Base-by-base conservation (phyloP, 2,113 vertebrate genomes). In the Prochilodus magdalenae region DNA sequence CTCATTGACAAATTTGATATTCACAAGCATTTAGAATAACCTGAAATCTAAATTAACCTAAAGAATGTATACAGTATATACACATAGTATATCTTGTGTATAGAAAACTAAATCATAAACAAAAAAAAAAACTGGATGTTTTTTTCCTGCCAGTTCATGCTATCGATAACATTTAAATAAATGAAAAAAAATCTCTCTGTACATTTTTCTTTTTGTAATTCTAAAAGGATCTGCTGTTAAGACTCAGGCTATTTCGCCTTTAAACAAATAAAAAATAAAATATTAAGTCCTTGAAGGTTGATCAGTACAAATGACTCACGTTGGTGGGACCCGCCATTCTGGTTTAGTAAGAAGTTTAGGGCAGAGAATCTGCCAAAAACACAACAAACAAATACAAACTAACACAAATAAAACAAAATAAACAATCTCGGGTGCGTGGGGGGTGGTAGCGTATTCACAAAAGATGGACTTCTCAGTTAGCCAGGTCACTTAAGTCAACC, bases 261-360 rank as follows among this genome's bases (percentile, higher is more conserved):
- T 33, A 88, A 92, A 91, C 88, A 81, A 89, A 92, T 92, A 90
- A 90, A 89, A 92, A 90, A 91, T 86, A 91, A 86, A 0, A 57
- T 87, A 88, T 89, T 91, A 84, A 80, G 69, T 88, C 47, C 67
- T 73, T 86, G 62, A 87, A 83, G 82, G 83, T 83, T 40, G n/a
- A 87, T 89, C 86, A 80, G 89, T 92, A 92, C 70, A 91, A 93
- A 92, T 57, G 18, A 80, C 49, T 81, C 86, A 82, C 87, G 89
- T 88, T 88, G 88, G 86, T 85, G 85, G 40, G 70, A 80, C 75
- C 83, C 78, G 87, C 85, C 66, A 10, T 81, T 62, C 88, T 26
- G 47, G 24, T 84, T 82, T 84, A 79, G 81, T 77, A 81, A 75
- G 77, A 81, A 84, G 59, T 75, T 85, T 75, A 78, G 63, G 59